A percentile compares a stretch with the other conserved stretches of the same genome.
These are phyloP conservation scores for Aphaenogaster rudis DNA, from an alignment of 1,140 invertebrate species.

Conservation along the genomic window DNA sequence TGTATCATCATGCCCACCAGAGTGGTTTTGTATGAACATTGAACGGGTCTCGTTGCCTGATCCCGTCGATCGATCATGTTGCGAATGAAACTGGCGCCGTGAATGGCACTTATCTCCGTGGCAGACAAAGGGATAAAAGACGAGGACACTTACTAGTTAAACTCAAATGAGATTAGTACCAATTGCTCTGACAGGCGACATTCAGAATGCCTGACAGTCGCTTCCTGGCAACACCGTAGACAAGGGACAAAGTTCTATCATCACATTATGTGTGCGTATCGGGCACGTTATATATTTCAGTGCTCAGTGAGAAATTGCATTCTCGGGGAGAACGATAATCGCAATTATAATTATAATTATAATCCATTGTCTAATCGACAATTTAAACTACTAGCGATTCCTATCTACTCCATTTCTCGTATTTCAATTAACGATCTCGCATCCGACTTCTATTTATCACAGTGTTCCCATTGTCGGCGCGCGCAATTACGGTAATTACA, in stretches of 20 bases:
- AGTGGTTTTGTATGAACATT: slow-evolving; percentile 60
- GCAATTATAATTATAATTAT: slow-evolving; percentile 15
- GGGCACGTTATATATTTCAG: neutral
- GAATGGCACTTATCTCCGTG: slow-evolving; percentile 72
- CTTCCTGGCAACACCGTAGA: slow-evolving; percentile 28
- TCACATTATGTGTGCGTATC: neutral
- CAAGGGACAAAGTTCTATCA: slow-evolving; percentile 1
- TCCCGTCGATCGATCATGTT: slow-evolving; percentile 69
- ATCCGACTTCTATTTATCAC: slow-evolving; percentile 37
- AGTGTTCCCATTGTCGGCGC: slow-evolving; percentile 35
- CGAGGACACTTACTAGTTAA: slow-evolving; percentile 73
- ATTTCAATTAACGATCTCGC: slow-evolving; percentile 44
- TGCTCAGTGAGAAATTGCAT: neutral
- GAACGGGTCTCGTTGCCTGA: slow-evolving; percentile 65
- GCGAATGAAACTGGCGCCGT: slow-evolving; percentile 74
- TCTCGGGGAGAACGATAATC: neutral
- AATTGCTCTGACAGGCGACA: slow-evolving; percentile 72
- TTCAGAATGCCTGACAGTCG: slow-evolving; percentile 59
- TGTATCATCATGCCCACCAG: slow-evolving; percentile 15
- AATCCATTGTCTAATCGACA: neutral
- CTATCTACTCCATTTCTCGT: neutral
- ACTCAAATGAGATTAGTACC: slow-evolving; percentile 72
- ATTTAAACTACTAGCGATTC: neutral
- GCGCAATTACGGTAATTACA: slow-evolving; percentile 56
- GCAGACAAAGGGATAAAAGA: slow-evolving; percentile 75